These are phyloP conservation scores for Temnothorax unifasciatus DNA, from an alignment of 2,888 invertebrate genomes.

Conservation along the genomic window DNA sequence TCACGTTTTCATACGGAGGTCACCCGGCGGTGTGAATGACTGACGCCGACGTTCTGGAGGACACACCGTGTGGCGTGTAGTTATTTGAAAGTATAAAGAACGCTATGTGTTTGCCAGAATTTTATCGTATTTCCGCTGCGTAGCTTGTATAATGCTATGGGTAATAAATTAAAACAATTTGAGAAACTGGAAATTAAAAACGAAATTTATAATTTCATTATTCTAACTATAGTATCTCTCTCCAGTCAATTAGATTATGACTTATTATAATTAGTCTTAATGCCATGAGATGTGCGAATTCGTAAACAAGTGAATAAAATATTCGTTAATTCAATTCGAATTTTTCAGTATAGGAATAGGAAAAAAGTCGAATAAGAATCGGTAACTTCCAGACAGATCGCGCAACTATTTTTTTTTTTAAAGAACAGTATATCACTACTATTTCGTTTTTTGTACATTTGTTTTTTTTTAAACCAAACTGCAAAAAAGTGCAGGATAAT, in stretches of 20 bases:
- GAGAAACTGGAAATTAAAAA: background rate
- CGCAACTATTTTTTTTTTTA: background rate
- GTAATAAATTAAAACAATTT: conserved; percentile 13
- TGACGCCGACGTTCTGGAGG: conserved; percentile 35
- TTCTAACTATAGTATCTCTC: background rate
- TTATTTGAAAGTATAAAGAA: conserved; percentile 39
- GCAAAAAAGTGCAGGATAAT: background rate
- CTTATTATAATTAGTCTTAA: background rate
- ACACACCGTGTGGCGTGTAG: conserved; percentile 6
- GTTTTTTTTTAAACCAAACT: background rate
- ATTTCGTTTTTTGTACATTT: background rate
- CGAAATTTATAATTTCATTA: background rate
- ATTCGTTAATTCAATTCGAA: background rate
- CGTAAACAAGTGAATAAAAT: background rate
- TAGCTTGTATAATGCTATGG: background rate
- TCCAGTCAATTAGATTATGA: background rate
- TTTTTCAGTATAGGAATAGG: background rate
- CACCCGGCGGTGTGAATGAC: conserved; percentile 32
- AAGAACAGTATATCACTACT: background rate
- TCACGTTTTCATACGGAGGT: conserved; percentile 44
- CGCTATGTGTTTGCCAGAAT: background rate
- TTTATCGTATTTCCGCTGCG: background rate
- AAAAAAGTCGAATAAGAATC: background rate
- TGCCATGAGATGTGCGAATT: background rate
- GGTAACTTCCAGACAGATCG: background rate